Evolutionary conservation across 2,888 invertebrate species (phyloP), one percentile per base, ranked within the genome.

Genomic region (Drosophila vallismaia): DNA sequence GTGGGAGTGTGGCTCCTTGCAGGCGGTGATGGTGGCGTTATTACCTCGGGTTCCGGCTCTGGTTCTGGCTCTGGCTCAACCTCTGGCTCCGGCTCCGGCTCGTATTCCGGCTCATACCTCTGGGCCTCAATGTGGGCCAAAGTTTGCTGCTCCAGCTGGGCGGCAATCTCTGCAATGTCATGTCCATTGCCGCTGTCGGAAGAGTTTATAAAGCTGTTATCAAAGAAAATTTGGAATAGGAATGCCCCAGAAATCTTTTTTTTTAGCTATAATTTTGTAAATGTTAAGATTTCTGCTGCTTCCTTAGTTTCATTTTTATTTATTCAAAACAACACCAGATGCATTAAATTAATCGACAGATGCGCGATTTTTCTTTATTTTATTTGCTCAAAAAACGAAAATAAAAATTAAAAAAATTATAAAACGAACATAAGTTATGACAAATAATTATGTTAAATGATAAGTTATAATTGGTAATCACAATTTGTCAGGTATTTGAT

Each of bases 401-500:
- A 19, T 42, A 4, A 33, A 4, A n/a, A 14, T 19, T 26, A 19
- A 44, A 9, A 42, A 42, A 24, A 42, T 19, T 24, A 40, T 42
- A 76, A 51, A 81, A 83, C 68, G 58, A 78, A 58, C 74, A 81
- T 85, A 81, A 81, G 75, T 83, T 71, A 79, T 59, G 51, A 57
- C 60, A 76, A 78, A 74, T 52, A 60, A 59, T 29, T 54, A 67
- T 63, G 57, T 55, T 74, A 71, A 79, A 67, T 64, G 58, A 82
- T 76, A 62, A 56, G 31, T 57, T 45, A 24, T 57, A 70, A 53
- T 64, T 73, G 66, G 70, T 80, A 69, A 81, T 82, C 85, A 82
- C 81, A 82, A 82, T 84, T 69, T 72, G 44, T 82, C 82, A 82
- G 82, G 82, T 82, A 82, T 74, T 79, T 69, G 71, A 71, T 67